Evolutionary conservation across 2,113 vertebrate genomes (phyloP).

Genomic region (Noturus placidus): DNA sequence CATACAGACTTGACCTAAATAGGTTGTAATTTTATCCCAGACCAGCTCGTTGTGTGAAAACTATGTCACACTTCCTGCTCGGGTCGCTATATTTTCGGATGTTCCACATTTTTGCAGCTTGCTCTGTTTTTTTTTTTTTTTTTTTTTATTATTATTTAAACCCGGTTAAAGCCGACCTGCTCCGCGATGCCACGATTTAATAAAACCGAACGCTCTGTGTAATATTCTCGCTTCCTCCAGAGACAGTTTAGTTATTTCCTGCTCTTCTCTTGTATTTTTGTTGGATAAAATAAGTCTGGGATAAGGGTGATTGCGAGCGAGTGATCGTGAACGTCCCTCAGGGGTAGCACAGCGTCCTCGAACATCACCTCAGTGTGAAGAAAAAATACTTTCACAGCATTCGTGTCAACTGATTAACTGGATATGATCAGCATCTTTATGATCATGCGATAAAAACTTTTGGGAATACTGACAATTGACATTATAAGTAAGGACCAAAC

Average conservation of each 20-base stretch:
- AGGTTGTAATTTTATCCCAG: conserved; percentile 32
- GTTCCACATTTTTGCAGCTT: conserved; percentile 17
- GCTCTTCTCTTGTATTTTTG: background rate
- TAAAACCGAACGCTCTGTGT: conserved; percentile 1
- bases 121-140: background rate
- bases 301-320: conserved; percentile 28
- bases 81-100: conserved; percentile 14
- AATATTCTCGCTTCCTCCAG: background rate
- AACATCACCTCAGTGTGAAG: background rate
- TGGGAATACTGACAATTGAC: background rate
- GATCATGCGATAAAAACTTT: background rate
- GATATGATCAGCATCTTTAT: background rate
- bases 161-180: background rate
- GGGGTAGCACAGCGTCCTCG: background rate
- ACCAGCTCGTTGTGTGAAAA: conserved; percentile 2
- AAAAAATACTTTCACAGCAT: background rate
- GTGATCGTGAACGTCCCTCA: conserved; percentile 34
- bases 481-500: background rate
- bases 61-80: conserved; percentile 13
- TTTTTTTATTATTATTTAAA: background rate
- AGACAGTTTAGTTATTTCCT: conserved; percentile 7
- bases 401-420: background rate
- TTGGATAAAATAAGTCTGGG: conserved; percentile 36
- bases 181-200: background rate
- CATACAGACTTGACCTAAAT: conserved; percentile 34